Base-by-base conservation (phyloP, 2,113 vertebrate species). In the Silurus asotus region DNA sequence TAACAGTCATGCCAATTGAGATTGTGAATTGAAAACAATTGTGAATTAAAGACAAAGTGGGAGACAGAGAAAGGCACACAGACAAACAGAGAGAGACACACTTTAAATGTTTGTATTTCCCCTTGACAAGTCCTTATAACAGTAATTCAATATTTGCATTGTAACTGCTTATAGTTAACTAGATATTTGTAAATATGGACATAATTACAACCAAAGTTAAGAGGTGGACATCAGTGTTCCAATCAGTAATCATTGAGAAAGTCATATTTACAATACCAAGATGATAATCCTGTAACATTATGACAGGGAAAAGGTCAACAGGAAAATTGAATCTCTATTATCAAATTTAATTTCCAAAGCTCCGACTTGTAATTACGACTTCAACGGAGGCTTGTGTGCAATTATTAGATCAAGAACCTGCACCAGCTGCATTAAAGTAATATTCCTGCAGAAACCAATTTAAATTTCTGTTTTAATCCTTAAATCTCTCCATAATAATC, bases 401-500 rank as follows among this genome's bases (percentile, higher is more conserved):
- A 13, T 23, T n/a, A 13, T 23, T 76, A 49, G 17, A 10, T 76
- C 20, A 55, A 10, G 8, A 76, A 76, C 14, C 48, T 55, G 37
- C 2, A 17, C 6, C 70, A 74, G 45, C 8, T 74, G n/a, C 53
- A 77, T 77, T 10, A 28, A 56, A 58, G 76, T 61, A 15, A 80
- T 48, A 23, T 80, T 61, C 8, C 14, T 58, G 14, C 28, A 61
- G 77, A 59, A 59, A 19, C n/a, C 53, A 23, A 67, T 70, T 75
- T 37, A 20, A 64, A 55, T 76, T 61, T n/a, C 17, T 67, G 59
- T 75, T 78, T 82, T 87, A 94, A 95, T 90, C 5, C 20, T 92
- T 91, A 89, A 93, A 92, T 88, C 84, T 91, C 80, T 90, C 88
- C 70, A 89, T 87, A 86, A 92, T 90, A 92, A 82, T 91, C 90